phyloP scores from a whole-genome alignment of 1,140 invertebrate species.

The Brachionus asplanchnoidis region DNA sequence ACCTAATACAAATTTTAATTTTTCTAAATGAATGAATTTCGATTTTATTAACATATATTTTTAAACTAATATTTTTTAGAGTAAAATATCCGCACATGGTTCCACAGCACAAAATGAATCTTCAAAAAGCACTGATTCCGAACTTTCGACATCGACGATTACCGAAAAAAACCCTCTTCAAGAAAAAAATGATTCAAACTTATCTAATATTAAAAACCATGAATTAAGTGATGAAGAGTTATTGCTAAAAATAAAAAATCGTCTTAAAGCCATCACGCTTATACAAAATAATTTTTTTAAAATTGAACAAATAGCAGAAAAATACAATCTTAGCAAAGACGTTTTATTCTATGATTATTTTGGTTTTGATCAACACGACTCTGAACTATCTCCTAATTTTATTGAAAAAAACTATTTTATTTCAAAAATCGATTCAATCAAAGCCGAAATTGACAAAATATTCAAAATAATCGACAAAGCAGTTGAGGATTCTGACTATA shows the following conservation, averaged over 20 bases:
- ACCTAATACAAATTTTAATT: too few relatives aligned
- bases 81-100: neutral
- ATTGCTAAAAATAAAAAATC: neutral
- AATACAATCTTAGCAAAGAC: neutral
- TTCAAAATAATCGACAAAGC: neutral
- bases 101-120: neutral
- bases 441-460: neutral
- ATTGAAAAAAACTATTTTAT: neutral
- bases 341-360: conserved; percentile 7
- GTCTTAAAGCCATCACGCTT: neutral
- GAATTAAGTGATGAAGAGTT: neutral
- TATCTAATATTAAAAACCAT: neutral
- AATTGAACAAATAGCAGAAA: neutral
- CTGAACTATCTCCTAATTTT: neutral
- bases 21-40: too few relatives aligned
- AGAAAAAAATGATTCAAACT: neutral
- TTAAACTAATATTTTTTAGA: neutral
- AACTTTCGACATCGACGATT: neutral
- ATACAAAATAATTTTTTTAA: neutral
- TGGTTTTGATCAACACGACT: conserved; percentile 14
- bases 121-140: neutral
- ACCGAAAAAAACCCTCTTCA: neutral
- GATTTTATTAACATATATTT: too few relatives aligned
- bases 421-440: neutral
- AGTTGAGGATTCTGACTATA: neutral